These are phyloP conservation scores for Tolypeutes matacus DNA, from an alignment of 2,797 vertebrate species.

Conservation along the genomic window DNA sequence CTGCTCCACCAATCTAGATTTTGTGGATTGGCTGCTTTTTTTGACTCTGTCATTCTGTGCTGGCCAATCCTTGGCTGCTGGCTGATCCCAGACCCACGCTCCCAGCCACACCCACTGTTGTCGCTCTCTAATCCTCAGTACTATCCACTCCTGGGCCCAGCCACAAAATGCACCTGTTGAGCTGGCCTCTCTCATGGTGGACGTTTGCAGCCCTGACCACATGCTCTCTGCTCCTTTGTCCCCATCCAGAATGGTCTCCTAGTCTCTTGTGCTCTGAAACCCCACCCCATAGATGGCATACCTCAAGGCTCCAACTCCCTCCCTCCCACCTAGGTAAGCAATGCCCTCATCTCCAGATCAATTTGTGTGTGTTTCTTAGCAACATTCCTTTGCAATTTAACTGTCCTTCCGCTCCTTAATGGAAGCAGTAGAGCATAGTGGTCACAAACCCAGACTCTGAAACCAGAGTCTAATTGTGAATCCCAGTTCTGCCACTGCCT, in stretches of 20 bases:
- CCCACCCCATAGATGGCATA: not conserved
- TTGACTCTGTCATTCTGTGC: not conserved
- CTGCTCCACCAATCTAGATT: not conserved
- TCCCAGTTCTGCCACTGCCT: not conserved
- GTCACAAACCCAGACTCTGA: not conserved
- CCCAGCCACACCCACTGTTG: not conserved
- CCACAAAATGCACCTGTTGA: not conserved
- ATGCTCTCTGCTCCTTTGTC: not conserved
- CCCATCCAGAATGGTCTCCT: not conserved
- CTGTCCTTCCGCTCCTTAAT: not conserved
- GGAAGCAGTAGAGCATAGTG: not conserved
- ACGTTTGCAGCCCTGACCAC: rapidly evolving
- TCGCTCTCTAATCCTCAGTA: not conserved
- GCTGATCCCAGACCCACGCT: not conserved
- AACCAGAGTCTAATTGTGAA: not conserved
- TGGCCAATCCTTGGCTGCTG: not conserved
- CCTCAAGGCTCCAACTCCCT: not conserved
- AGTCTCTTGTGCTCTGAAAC: rapidly evolving
- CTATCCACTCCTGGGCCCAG: not conserved
- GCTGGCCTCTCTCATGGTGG: not conserved
- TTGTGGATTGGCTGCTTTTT: not conserved
- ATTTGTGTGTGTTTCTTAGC: not conserved
- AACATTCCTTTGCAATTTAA: not conserved
- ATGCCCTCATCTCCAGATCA: not conserved
- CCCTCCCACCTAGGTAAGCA: not conserved